phyloP scores from a whole-genome alignment of 2,113 vertebrate genomes.

The Turnix velox region DNA sequence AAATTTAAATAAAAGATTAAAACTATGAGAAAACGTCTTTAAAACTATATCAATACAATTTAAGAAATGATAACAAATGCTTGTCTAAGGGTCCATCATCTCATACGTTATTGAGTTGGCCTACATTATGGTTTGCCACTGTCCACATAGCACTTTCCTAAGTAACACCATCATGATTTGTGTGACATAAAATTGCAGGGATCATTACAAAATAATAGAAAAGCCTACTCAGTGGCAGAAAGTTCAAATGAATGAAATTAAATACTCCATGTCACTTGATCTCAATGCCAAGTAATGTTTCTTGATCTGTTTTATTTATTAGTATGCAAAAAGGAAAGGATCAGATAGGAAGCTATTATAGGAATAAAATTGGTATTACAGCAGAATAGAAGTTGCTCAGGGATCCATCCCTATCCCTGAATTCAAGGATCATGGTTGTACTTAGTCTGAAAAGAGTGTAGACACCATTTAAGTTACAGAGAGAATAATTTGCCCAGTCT shows the following conservation, averaged over 20 bases:
- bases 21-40: neutral
- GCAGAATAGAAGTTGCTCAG: neutral
- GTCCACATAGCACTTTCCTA: neutral
- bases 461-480: neutral
- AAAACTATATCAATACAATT: neutral
- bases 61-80: neutral
- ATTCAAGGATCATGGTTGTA: neutral
- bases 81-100: too few species aligned
- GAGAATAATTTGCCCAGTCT: neutral
- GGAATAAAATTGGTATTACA: neutral
- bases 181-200: neutral
- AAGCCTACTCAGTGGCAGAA: neutral
- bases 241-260: neutral
- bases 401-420: neutral
- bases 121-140: neutral
- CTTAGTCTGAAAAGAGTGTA: neutral
- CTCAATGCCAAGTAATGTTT: accelerated
- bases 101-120: neutral
- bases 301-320: neutral
- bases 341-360: neutral
- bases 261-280: neutral
- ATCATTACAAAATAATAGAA: neutral
- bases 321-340: neutral
- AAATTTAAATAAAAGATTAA: neutral
- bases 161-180: neutral